phyloP scores from a whole-genome alignment of 2,113 vertebrate species.

The Albula glossodonta region DNA sequence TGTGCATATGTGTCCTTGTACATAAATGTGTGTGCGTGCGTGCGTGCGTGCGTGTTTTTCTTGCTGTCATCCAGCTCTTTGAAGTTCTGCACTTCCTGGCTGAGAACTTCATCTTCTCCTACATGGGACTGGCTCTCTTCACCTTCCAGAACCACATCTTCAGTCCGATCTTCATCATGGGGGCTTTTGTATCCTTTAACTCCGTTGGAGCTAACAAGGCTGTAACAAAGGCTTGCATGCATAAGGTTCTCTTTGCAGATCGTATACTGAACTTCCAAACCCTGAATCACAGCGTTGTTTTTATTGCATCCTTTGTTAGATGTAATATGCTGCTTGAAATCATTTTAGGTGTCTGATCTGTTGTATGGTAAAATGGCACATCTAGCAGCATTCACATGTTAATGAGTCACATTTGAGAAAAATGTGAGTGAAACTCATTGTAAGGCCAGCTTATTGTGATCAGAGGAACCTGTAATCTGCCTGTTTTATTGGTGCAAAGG shows the following conservation, averaged over 20 bases:
- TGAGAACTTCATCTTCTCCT: constrained; percentile 98
- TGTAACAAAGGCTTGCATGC: neutral
- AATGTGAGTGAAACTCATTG: neutral
- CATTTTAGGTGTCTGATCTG: too few species aligned
- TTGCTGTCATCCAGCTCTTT: constrained; percentile 76
- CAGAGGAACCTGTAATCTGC: neutral
- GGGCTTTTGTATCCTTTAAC: constrained; percentile 93
- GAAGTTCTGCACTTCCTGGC: constrained; percentile 95
- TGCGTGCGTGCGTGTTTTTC: constrained; percentile 9
- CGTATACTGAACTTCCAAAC: neutral
- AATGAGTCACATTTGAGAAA: neutral
- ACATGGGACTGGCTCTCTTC: constrained; percentile 95
- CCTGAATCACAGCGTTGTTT: neutral
- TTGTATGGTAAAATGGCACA: neutral
- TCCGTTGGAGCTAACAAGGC: neutral
- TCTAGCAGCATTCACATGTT: neutral
- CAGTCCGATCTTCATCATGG: constrained; percentile 91
- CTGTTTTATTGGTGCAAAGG: neutral
- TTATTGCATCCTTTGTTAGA: neutral
- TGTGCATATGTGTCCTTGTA: too few species aligned
- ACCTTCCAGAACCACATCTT: constrained; percentile 98
- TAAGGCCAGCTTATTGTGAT: neutral
- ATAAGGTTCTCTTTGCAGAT: too few species aligned
- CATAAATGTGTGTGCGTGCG: neutral
- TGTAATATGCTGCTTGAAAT: neutral